Evolutionary conservation across 2,797 vertebrate species (phyloP), one percentile per base, ranked within the genome.

Genomic region (Xiphorhynchus erythropygius): DNA sequence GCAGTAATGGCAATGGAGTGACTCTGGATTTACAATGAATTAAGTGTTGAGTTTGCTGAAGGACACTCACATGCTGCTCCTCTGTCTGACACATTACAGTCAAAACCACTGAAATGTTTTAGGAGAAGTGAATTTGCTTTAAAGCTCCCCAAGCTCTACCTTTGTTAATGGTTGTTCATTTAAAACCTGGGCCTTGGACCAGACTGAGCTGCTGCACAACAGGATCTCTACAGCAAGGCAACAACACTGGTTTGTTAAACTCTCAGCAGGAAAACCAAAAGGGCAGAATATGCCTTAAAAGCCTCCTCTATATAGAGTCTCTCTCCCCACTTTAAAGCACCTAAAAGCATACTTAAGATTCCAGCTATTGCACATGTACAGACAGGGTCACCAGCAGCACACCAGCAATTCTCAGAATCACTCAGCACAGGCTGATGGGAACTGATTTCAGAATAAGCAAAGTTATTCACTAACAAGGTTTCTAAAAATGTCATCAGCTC

Each of bases 331-430:
- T 94, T 73, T 33, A 70, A 81, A 81, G 86, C 56, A 67, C 10
- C 87, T 86, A 75, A 81, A 90, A 91, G 80, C 76, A 70, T 69
- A 50, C 74, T 83, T 89, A 81, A 76, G 79, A 75, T 52, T 53
- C 74, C 83, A 90, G 32, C 47, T 52, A 37, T 41, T 65, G 67
- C 57, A 42, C 37, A 5, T 0, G 10, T 22, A 19, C 33, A 73
- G 70, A 7, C 24, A 50, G 62, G 60, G 70, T 88, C 88, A 84
- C 46, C 62, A 85, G 84, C 75, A 85, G 75, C 79, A 46, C 59
- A 42, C 41, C 50, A 35, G 56, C 44, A 69, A 35, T 70, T 83
- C 82, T 87, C 67, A 68, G 67, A 82, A 89, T 39, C 49, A 16
- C 24, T 74, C 81, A 53, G 56, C 74, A 89, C 44, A 70, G 49